Conservation (phyloP, 2,113 vertebrate genomes). For the Malurus elegans region DNA sequence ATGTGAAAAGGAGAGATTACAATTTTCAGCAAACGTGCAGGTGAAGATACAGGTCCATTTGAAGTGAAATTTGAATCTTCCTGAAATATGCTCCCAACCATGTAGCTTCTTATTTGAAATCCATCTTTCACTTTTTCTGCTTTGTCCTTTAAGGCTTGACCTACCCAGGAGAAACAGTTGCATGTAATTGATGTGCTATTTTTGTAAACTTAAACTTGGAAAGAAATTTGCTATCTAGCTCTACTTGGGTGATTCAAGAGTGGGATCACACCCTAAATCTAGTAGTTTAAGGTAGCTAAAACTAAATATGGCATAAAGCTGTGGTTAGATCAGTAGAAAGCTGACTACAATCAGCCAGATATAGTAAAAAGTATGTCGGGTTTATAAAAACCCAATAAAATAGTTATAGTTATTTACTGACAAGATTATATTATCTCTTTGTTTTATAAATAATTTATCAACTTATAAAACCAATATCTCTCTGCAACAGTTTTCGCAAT, state of each 20-base stretch:
- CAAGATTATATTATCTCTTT: background rate
- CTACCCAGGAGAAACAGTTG: background rate
- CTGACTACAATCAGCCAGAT: background rate
- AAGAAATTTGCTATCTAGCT: background rate
- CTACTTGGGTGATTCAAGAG: background rate
- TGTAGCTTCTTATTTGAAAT: background rate
- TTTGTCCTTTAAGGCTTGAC: background rate
- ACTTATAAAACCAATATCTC: fast-evolving
- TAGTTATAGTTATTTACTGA: background rate
- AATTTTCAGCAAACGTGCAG: background rate
- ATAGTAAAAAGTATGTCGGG: background rate
- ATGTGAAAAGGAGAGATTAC: background rate
- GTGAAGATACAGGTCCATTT: background rate
- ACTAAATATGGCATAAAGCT: background rate
- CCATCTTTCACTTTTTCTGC: background rate
- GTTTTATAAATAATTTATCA: background rate
- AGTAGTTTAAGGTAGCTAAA: background rate
- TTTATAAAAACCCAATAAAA: background rate
- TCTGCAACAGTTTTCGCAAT: background rate
- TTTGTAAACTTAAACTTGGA: background rate
- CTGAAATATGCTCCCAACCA: background rate
- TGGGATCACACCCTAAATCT: background rate
- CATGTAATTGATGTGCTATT: background rate
- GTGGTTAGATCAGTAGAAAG: background rate
- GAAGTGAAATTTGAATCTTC: background rate